Base-by-base conservation (phyloP, 2,113 vertebrate genomes). In the Phoxinus phoxinus region DNA sequence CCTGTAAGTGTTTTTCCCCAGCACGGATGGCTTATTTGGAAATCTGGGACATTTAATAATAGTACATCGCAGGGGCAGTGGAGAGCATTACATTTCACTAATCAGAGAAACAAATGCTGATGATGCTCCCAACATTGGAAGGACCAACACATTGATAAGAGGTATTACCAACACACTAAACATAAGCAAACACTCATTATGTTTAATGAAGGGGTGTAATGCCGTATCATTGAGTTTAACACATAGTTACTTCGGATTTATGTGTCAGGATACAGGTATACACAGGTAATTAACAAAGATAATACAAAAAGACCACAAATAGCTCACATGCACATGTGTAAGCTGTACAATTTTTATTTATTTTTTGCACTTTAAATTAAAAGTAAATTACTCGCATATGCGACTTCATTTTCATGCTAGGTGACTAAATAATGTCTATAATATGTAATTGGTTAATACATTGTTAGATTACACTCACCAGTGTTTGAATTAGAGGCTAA, bases 31-130 rank as follows among this genome's bases (percentile, higher is more conserved):
- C 48, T 86, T 86, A 81, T 89, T 90, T 88, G 85, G 73, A 88
- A 89, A 91, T 90, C 75, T 89, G 84, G 90, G 87, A 83, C 88
- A 86, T 86, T 90, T 91, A 91, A 91, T 91, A 90, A 91, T 91
- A 91, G 90, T 84, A 80, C 86, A 87, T 88, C 59, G 88, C 83
- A 81, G 77, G 81, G 81, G 76, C 85, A 37, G 53, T 87, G 37
- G 69, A 89, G 85, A 88, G 89, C 85, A 86, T 91, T 89, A 85
- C 63, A 56, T 91, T 90, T 86, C 82, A 83, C 67, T 48, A 84
- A 80, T 69, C 74, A 61, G 77, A 61, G 58, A 90, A 88, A 83
- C 56, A 67, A 79, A 69, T 6, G 61, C 58, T 83, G 87, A 87
- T 85, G 83, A 89, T 83, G 61, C 44, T 79, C n/a, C 10, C 25